A percentile compares a stretch with the other conserved stretches of the same genome.
phyloP scores from a whole-genome alignment of 1,140 invertebrate genomes.

The Drosophila ananassae region DNA sequence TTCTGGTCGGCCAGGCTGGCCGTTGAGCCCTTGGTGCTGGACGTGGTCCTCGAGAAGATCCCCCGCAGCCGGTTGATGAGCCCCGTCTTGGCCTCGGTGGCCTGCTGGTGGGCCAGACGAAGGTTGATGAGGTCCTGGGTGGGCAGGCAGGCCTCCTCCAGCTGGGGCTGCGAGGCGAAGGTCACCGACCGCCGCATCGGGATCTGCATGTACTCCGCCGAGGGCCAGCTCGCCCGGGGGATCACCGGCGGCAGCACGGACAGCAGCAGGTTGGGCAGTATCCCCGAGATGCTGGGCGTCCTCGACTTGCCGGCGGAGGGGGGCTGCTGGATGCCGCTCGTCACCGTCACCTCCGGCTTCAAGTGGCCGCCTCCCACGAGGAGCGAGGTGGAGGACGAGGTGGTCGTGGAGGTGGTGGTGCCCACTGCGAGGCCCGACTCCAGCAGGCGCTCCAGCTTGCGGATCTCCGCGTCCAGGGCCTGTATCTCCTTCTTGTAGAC shows the following conservation, averaged over 20 bases:
- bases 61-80: slow-evolving; percentile 85
- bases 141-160: slow-evolving; percentile 84
- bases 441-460: slow-evolving; percentile 89
- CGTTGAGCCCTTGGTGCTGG: slow-evolving; percentile 84
- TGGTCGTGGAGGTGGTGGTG: slow-evolving; percentile 86
- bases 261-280: slow-evolving; percentile 88
- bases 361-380: slow-evolving; percentile 84
- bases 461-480: slow-evolving; percentile 91
- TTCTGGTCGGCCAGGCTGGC: slow-evolving; percentile 86
- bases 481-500: slow-evolving; percentile 93
- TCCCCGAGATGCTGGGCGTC: slow-evolving; percentile 88
- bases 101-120: slow-evolving; percentile 85
- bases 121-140: slow-evolving; percentile 86
- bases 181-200: slow-evolving; percentile 85
- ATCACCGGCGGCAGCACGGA: slow-evolving; percentile 90
- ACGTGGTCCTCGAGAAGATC: slow-evolving; percentile 76
- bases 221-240: slow-evolving; percentile 90
- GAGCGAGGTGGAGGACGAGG: slow-evolving; percentile 85
- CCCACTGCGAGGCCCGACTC: slow-evolving; percentile 84
- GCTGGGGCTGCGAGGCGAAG: slow-evolving; percentile 89
- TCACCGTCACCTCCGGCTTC: slow-evolving; percentile 84
- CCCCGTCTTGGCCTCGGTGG: slow-evolving; percentile 85
- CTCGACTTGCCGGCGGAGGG: slow-evolving; percentile 71
- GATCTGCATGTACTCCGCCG: slow-evolving; percentile 86
- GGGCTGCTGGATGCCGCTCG: slow-evolving; percentile 46